These are phyloP conservation scores for Gobionotothen gibberifrons DNA, from an alignment of 2,797 vertebrate genomes.

Conservation along the genomic window DNA sequence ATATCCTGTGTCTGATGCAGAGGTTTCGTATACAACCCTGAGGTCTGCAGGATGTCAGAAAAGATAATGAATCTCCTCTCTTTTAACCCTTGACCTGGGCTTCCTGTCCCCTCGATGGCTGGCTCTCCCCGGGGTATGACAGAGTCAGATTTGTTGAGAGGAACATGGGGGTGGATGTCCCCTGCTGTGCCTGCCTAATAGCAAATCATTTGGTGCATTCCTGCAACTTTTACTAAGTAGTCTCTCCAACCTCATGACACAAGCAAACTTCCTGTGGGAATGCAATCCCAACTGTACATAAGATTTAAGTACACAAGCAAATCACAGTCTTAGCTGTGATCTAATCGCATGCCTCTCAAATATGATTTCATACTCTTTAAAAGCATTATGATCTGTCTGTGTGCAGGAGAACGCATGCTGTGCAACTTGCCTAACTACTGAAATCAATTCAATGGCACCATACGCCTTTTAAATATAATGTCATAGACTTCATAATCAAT, in stretches of 20 bases:
- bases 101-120: conserved; percentile 67
- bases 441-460: neutral
- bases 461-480: conserved; percentile 7
- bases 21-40: conserved; percentile 17
- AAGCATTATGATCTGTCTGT: neutral
- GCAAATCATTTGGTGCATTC: conserved; percentile 25
- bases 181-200: conserved; percentile 20
- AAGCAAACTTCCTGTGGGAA: neutral
- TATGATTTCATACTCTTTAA: conserved; percentile 2
- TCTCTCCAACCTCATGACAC: conserved; percentile 7
- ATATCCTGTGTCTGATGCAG: neutral
- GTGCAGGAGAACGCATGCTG: neutral
- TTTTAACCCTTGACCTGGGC: conserved; percentile 67
- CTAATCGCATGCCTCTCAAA: conserved; percentile 1
- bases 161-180: conserved; percentile 24
- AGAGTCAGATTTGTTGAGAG: neutral
- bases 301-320: neutral
- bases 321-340: neutral
- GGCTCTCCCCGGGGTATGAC: conserved; percentile 17
- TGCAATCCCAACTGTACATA: neutral
- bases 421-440: neutral
- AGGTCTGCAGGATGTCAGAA: conserved; percentile 37
- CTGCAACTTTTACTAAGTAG: neutral
- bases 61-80: conserved; percentile 53
- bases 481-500: conserved; percentile 18